phyloP scores from a whole-genome alignment of 2,113 vertebrate genomes.

The Balaenoptera acutorostrata region DNA sequence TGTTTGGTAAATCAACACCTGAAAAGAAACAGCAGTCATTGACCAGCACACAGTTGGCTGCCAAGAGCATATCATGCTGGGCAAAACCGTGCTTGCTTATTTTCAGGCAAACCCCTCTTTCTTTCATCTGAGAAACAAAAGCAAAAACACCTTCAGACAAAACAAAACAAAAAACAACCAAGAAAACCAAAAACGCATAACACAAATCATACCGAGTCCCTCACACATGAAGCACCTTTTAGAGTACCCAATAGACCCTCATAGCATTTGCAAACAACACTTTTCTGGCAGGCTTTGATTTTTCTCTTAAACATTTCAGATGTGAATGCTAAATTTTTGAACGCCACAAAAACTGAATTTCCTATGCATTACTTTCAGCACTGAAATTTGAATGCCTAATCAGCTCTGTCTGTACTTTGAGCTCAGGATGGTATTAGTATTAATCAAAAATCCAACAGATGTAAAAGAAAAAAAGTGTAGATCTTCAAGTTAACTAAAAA shows the following conservation, averaged over 20 bases:
- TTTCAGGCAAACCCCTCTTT: neutral
- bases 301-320: neutral
- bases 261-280: neutral
- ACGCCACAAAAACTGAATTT: neutral
- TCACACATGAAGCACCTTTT: neutral
- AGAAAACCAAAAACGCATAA: neutral
- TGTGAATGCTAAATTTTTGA: neutral
- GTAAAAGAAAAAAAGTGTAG: neutral
- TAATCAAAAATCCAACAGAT: neutral
- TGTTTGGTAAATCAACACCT: neutral
- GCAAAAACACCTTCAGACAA: neutral
- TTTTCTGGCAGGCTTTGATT: neutral
- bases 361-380: neutral
- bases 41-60: no score
- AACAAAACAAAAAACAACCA: neutral
- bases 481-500: conserved; percentile 16
- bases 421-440: neutral
- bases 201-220: neutral
- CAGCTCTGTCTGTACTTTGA: neutral
- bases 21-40: neutral
- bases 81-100: neutral
- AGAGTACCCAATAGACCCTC: neutral
- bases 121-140: neutral
- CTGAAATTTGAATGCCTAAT: neutral
- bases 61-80: neutral